Conservation (phyloP, 37 sponge, comb jelly and placozoan genomes). For the Chondrilla cf. caribensis region DNA sequence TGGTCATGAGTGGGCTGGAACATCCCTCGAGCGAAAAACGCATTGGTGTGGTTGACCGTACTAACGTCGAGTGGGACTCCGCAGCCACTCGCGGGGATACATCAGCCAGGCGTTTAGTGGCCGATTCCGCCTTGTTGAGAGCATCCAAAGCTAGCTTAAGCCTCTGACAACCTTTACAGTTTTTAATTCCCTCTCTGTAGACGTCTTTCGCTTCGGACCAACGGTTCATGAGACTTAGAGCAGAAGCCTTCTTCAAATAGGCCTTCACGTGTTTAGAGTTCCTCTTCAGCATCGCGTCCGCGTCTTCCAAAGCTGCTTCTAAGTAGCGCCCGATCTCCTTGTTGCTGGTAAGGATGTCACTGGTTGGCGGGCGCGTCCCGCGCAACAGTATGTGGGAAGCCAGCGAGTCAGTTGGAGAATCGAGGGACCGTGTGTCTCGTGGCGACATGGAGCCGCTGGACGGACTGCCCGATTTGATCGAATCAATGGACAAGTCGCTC, state of each 20-base stretch:
- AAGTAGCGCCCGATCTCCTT: conserved; percentile 33
- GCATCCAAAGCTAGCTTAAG: conserved; percentile 38
- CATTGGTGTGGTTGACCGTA: background rate
- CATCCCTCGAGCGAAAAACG: background rate
- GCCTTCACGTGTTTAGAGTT: conserved; percentile 42
- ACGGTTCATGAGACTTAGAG: conserved; percentile 58
- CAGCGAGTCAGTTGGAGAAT: background rate
- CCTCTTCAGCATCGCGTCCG: background rate
- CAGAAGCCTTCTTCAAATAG: conserved; percentile 66
- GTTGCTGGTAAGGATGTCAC: background rate
- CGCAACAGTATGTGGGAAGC: background rate
- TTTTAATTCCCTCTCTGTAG: conserved; percentile 59
- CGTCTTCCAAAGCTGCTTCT: conserved; percentile 17
- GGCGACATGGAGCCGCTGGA: background rate
- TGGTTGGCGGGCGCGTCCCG: background rate
- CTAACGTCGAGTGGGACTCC: background rate
- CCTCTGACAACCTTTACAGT: conserved; percentile 37
- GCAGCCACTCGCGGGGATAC: background rate
- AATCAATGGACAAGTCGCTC: conserved; percentile 14
- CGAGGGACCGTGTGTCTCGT: background rate
- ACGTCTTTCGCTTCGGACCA: conserved; percentile 66
- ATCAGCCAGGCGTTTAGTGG: conserved; percentile 25
- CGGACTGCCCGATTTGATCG: background rate
- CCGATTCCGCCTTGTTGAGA: conserved; percentile 33
- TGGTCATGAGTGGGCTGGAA: background rate